Conservation (phyloP, 2,113 vertebrate genomes). For the Recurvirostra avosetta region DNA sequence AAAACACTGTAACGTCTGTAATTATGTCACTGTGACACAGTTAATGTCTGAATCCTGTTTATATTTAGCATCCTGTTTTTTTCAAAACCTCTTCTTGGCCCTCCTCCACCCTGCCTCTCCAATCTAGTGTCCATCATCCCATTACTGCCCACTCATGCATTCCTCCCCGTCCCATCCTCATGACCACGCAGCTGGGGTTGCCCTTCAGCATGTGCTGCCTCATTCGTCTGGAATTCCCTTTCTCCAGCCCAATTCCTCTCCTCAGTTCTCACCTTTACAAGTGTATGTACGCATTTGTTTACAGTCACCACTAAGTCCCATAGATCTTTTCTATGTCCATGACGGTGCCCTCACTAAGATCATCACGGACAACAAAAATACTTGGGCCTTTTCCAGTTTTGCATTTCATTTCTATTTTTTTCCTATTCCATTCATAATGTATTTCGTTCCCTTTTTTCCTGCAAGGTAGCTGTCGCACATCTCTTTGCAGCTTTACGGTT, state of each 20-base stretch:
- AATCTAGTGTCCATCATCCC: background rate
- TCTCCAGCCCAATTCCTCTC: background rate
- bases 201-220: background rate
- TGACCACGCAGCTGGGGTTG: constrained; percentile 36
- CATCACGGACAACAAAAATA: background rate
- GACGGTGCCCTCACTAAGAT: background rate
- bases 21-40: constrained; percentile 20
- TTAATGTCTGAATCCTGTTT: background rate
- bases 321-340: fast-evolving
- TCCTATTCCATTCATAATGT: background rate
- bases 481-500: background rate
- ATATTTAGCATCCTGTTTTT: constrained; percentile 25
- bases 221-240: background rate
- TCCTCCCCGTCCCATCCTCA: background rate
- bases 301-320: background rate
- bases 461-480: background rate
- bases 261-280: background rate
- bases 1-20: background rate
- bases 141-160: constrained; percentile 49
- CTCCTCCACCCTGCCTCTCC: background rate
- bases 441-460: background rate
- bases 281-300: fast-evolving
- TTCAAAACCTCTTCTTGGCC: constrained; percentile 25
- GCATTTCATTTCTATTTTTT: background rate
- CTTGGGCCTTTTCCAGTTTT: background rate